Conservation (phyloP, 1,140 invertebrate species). For the Leucophenga varia region DNA sequence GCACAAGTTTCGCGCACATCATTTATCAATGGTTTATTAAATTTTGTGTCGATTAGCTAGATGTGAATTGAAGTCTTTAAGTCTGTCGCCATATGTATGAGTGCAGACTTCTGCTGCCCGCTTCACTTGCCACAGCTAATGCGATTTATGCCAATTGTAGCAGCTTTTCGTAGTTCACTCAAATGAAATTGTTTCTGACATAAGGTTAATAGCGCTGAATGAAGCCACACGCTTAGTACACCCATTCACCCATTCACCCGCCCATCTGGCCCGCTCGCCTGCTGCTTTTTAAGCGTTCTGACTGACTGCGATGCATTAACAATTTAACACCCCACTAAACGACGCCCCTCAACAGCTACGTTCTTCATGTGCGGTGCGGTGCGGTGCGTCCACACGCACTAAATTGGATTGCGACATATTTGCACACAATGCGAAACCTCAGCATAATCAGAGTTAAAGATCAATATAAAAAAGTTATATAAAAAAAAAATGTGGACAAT, state of each 20-base stretch:
- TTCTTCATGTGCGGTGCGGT: no score
- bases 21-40: not conserved
- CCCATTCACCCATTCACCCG: no score
- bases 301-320: slow-evolving; percentile 24
- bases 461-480: slow-evolving; percentile 26
- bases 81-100: slow-evolving; percentile 2
- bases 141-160: slow-evolving; percentile 33
- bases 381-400: slow-evolving; percentile 12
- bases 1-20: no score
- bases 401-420: slow-evolving; percentile 4
- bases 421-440: slow-evolving; percentile 30
- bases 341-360: no score
- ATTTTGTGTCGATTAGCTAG: not conserved
- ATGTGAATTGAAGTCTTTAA: not conserved
- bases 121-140: slow-evolving; percentile 23
- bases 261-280: no score
- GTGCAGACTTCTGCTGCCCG: slow-evolving; percentile 20
- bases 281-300: slow-evolving; percentile 20
- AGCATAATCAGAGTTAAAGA: slow-evolving; percentile 18
- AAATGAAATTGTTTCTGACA: slow-evolving; percentile 50
- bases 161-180: slow-evolving; percentile 30
- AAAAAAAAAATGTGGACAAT: no score
- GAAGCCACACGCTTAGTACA: not conserved
- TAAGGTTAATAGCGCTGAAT: slow-evolving; percentile 44
- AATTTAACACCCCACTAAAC: slow-evolving; percentile 50